Conservation (phyloP, 2,113 vertebrate genomes). For the Paradoxurus hermaphroditus region DNA sequence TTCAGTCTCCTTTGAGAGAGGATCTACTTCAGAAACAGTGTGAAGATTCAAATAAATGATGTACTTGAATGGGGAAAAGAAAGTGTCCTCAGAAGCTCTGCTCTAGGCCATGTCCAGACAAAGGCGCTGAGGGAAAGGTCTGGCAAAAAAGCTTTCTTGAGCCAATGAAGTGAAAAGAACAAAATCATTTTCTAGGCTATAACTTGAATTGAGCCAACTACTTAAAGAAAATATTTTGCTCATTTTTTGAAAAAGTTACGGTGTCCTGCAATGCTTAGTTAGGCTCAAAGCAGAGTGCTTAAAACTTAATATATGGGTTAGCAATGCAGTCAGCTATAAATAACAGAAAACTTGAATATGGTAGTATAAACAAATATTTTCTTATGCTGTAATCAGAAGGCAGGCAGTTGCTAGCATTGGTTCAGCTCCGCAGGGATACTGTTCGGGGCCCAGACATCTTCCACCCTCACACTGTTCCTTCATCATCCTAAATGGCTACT, state of each 20-base stretch:
- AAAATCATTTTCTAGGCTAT: slow-evolving; percentile 7
- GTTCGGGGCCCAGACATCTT: not conserved
- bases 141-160: slow-evolving; percentile 21
- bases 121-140: not conserved
- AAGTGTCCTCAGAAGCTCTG: not conserved
- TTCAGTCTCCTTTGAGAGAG: slow-evolving; percentile 30
- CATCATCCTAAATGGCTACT: not conserved
- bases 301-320: not conserved
- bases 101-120: not conserved
- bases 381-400: not conserved
- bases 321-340: not conserved
- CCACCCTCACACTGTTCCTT: not conserved
- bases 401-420: not conserved
- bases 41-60: slow-evolving; percentile 19
- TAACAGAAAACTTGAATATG: not conserved
- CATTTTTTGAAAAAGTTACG: slow-evolving; percentile 15
- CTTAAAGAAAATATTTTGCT: not conserved
- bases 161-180: slow-evolving; percentile 34
- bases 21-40: slow-evolving; percentile 37
- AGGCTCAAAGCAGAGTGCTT: not conserved
- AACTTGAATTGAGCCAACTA: slow-evolving; percentile 35
- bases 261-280: not conserved
- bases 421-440: not conserved
- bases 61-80: not conserved
- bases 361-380: not conserved